phyloP scores from a whole-genome alignment of 2,797 vertebrate species.

The Danio aesculapii region DNA sequence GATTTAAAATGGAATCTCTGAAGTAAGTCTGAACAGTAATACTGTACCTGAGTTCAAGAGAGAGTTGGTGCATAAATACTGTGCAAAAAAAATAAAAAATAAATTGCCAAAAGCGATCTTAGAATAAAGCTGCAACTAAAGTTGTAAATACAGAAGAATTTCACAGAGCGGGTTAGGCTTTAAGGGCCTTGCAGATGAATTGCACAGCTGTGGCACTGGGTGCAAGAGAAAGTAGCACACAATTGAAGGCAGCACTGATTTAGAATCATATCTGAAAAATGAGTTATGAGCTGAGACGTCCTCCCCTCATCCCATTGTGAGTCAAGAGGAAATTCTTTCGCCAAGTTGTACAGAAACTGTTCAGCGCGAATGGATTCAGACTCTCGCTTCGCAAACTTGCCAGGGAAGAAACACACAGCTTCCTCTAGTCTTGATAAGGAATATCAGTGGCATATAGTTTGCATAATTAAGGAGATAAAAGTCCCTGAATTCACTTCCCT shows the following conservation, averaged over 20 bases:
- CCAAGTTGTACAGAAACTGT: slow-evolving; percentile 48
- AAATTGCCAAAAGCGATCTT: slow-evolving; percentile 13
- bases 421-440: slow-evolving; percentile 67
- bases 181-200: slow-evolving; percentile 36
- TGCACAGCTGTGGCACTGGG: slow-evolving; percentile 36
- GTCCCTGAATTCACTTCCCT: slow-evolving; percentile 71
- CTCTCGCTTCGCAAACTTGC: slow-evolving; percentile 57
- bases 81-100: slow-evolving; percentile 12
- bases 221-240: slow-evolving; percentile 37
- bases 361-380: slow-evolving; percentile 56
- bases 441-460: slow-evolving; percentile 76
- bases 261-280: slow-evolving; percentile 28
- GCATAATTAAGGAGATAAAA: slow-evolving; percentile 81
- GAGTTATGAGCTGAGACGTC: slow-evolving; percentile 17
- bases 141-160: slow-evolving; percentile 19
- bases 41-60: slow-evolving; percentile 1
- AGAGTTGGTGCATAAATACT: slow-evolving; percentile 8
- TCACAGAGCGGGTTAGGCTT: background rate
- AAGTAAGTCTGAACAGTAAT: background rate
- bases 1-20: slow-evolving; percentile 4
- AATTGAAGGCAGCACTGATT: slow-evolving; percentile 38
- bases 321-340: slow-evolving; percentile 57
- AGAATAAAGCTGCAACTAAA: slow-evolving; percentile 28
- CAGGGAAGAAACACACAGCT: slow-evolving; percentile 44
- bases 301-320: slow-evolving; percentile 13